These are phyloP conservation scores for Rhipidura dahli DNA, from an alignment of 2,113 vertebrate species.

Conservation along the genomic window DNA sequence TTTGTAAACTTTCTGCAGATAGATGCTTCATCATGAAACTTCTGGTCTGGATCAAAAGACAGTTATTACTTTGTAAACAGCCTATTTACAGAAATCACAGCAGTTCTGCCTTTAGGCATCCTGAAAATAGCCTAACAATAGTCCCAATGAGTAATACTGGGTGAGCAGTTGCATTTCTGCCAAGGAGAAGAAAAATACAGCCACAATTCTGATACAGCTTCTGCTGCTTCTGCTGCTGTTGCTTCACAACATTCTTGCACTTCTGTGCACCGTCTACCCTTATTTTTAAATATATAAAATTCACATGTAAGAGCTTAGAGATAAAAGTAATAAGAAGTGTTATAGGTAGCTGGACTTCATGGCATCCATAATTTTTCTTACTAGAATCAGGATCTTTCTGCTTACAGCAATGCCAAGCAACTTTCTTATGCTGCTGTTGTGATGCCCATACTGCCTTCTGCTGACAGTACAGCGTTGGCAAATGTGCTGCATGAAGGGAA, in stretches of 20 bases:
- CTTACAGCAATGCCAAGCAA: not conserved
- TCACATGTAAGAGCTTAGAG: not conserved
- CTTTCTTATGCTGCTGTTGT: not conserved
- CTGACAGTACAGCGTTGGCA: not conserved
- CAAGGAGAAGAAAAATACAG: not conserved
- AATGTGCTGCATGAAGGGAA: not conserved
- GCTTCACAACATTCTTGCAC: not conserved
- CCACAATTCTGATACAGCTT: not conserved
- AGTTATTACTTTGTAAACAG: not conserved
- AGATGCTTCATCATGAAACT: not conserved
- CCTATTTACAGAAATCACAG: not conserved
- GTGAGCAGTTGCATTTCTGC: not conserved
- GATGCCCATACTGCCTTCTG: not conserved
- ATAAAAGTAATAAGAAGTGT: not conserved
- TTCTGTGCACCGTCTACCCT: not conserved
- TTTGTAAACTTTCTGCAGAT: not conserved
- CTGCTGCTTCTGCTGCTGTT: not conserved
- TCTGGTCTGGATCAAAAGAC: not conserved
- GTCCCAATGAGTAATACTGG: not conserved
- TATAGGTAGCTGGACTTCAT: not conserved
- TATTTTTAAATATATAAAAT: not conserved
- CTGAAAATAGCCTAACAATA: not conserved
- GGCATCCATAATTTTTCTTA: not conserved
- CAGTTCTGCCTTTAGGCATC: not conserved
- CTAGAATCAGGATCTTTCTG: not conserved